Evolutionary conservation across 2,888 invertebrate species (phyloP).

Genomic region (Leptopilina drosophilae): DNA sequence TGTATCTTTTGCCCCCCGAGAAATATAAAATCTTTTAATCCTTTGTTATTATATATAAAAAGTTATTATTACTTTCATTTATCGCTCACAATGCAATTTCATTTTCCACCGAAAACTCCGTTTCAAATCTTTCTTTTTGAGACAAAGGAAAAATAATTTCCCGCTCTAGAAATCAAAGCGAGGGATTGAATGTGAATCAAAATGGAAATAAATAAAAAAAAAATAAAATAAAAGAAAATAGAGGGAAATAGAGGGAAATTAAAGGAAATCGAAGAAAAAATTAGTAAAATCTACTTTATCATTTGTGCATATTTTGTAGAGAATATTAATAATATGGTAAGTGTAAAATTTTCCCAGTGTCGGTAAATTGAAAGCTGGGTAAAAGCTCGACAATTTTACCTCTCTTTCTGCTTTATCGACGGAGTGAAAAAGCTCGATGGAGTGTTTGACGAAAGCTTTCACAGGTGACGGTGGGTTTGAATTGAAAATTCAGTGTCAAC

Average conservation of each 20-base stretch:
- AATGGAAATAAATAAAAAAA: not conserved
- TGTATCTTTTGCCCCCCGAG: not conserved
- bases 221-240: not conserved
- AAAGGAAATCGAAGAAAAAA: not conserved
- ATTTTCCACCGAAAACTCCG: not conserved
- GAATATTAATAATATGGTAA: slow-evolving; percentile 29
- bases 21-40: not conserved
- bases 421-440: not conserved
- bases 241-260: too few relatives aligned
- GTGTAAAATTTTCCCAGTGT: not conserved
- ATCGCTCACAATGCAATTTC: not conserved
- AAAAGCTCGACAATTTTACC: not conserved
- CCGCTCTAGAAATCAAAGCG: not conserved
- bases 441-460: not conserved
- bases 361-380: not conserved
- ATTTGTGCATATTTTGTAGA: not conserved
- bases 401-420: slow-evolving; percentile 42
- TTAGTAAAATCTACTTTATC: slow-evolving; percentile 11
- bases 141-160: slow-evolving; percentile 11
- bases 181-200: not conserved
- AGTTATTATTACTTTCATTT: slow-evolving; percentile 24
- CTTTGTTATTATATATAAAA: not conserved
- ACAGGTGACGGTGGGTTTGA: slow-evolving; percentile 8
- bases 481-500: not conserved
- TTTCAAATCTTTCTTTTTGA: not conserved